Evolutionary conservation across 1,140 invertebrate species (phyloP), one percentile per base, ranked within the genome.

Genomic region (Argopecten irradians): DNA sequence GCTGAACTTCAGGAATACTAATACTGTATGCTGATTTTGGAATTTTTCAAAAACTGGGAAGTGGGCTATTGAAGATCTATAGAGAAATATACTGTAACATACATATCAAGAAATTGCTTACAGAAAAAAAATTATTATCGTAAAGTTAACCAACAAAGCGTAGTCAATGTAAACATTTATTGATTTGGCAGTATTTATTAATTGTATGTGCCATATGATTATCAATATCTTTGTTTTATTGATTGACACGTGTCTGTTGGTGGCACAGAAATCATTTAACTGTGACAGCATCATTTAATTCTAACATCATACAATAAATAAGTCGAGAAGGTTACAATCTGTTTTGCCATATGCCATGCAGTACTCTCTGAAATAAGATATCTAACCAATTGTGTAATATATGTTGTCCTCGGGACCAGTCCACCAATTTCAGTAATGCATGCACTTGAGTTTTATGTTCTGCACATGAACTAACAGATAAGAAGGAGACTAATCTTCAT

Each of bases 391-490:
- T 13, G 19, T 16, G 19, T 19, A 46, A 46, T 46, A n/a, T n/a
- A 28, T n/a, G n/a, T 71, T 71, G n/a, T 28, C 55, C 55, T 46
- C 14, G 22, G 43, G 13, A 71, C 28, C 5, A 19, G 22, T 71
- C 55, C 7, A 71, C 22, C 55, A n/a, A 71, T 3, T 71, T 71
- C 28, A 16, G 55, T 71, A 71, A 71, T n/a, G 28, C n/a, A 71
- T 71, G 55, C 55, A 71, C 55, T 71, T 11, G 2, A 28, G n/a
- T 71, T 71, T 71, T 71, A 71, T 71, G 55, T 28, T 71, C 55
- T 71, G 55, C 55, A 71, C 55, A 71, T 28, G 55, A 71, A 71
- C 55, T 71, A 71, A 71, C 55, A 71, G 55, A 71, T 71, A 71
- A 71, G 55, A 71, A n/a, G 28, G 55, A 71, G 13, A n/a, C 55